A percentile compares a stretch with the other conserved stretches of the same genome.
Conservation (phyloP, 2,113 vertebrate genomes). For the Uropsilus gracilis region DNA sequence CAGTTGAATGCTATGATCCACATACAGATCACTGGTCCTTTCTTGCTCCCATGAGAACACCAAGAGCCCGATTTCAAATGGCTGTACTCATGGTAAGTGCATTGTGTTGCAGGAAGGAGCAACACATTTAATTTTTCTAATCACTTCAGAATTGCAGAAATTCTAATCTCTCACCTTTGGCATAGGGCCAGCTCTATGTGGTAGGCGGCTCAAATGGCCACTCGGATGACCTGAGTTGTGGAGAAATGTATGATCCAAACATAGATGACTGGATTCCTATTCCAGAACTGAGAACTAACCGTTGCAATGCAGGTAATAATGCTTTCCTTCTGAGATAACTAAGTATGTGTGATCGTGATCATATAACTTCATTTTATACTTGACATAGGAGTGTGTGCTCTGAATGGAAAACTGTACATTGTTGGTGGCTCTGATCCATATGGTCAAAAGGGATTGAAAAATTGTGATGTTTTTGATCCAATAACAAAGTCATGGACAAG, state of each 20-base stretch:
- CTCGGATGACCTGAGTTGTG: constrained; percentile 97
- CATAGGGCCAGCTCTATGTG: constrained; percentile 95
- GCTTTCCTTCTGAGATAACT: not conserved
- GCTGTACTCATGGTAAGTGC: constrained; percentile 94
- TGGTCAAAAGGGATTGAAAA: constrained; percentile 98
- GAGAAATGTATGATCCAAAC: constrained; percentile 95
- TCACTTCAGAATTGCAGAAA: not conserved
- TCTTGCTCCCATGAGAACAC: constrained; percentile 96
- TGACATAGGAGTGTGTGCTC: constrained; percentile 93
- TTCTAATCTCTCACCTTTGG: not conserved
- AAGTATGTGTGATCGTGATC: not conserved
- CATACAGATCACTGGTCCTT: constrained; percentile 94
- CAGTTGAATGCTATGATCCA: constrained; percentile 97
- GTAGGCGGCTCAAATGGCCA: constrained; percentile 98
- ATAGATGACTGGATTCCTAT: constrained; percentile 95
- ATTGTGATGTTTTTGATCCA: constrained; percentile 97
- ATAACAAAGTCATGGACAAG: constrained; percentile 94
- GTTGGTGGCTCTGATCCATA: constrained; percentile 98
- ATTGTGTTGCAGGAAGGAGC: not conserved
- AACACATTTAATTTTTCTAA: not conserved
- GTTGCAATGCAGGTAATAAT: constrained; percentile 95
- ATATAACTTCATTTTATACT: not conserved
- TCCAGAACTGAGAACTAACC: constrained; percentile 96
- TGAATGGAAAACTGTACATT: constrained; percentile 95
- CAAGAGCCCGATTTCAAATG: constrained; percentile 98